Conservation (phyloP, 2,113 vertebrate species). For the Salvelinus namaycush region DNA sequence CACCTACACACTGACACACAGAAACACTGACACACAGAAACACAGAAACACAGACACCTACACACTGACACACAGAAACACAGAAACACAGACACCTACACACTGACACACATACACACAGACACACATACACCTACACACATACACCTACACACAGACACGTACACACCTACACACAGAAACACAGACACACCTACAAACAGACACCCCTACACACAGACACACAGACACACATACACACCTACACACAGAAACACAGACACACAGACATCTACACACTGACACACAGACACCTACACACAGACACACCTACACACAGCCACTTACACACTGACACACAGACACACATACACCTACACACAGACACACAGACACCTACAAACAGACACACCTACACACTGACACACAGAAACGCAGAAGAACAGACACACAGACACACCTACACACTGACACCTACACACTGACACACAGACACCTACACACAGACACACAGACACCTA, state of each 20-base stretch:
- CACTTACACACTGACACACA: not conserved
- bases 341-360: not conserved
- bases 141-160: slow-evolving; percentile 8
- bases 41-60: not conserved
- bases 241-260: not conserved
- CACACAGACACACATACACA: not conserved
- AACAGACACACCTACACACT: not conserved
- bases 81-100: not conserved
- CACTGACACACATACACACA: not conserved
- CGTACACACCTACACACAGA: not conserved
- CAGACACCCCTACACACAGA: too few relatives aligned
- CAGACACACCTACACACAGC: not conserved
- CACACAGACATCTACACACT: slow-evolving; percentile 4
- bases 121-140: not conserved
- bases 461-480: slow-evolving; percentile 18
- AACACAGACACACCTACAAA: not conserved
- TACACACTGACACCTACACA: too few relatives aligned
- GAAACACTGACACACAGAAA: not conserved
- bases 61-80: slow-evolving; percentile 16
- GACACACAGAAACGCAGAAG: too few relatives aligned
- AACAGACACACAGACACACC: not conserved
- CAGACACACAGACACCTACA: not conserved
- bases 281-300: not conserved
- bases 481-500: not conserved
- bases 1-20: slow-evolving; percentile 15